Evolutionary conservation across 2,888 invertebrate species (phyloP).

Genomic region (Tenthredo amoena): DNA sequence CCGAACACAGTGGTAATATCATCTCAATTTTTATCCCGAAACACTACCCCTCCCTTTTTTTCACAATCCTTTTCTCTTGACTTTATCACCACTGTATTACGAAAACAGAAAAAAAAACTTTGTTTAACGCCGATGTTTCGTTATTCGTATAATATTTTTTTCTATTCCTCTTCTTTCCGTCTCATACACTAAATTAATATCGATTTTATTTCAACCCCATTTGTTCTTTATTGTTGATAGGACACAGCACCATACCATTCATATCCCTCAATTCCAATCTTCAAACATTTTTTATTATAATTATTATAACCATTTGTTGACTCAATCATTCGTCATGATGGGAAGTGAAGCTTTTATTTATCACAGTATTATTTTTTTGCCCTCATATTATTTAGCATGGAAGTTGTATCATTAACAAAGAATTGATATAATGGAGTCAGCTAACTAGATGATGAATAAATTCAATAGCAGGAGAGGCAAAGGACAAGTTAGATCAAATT

Average conservation of each 20-base stretch:
- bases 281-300: not conserved
- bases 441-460: not conserved
- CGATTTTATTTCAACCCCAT: slow-evolving; percentile 3
- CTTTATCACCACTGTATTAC: not conserved
- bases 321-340: not conserved
- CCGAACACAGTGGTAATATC: slow-evolving; percentile 94
- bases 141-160: not conserved
- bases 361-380: not conserved
- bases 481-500: not conserved
- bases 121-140: not conserved
- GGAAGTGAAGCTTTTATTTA: not conserved
- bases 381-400: not conserved
- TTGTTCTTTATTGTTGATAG: not conserved
- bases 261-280: not conserved
- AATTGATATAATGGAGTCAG: not conserved
- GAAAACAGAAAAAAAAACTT: not conserved
- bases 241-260: not conserved
- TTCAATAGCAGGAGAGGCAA: not conserved
- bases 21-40: slow-evolving; percentile 36
- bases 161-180: not conserved
- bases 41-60: slow-evolving; percentile 53
- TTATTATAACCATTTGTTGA: not conserved
- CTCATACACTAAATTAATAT: not conserved
- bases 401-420: not conserved
- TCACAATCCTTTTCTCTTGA: not conserved